Evolutionary conservation across 1,140 invertebrate genomes (phyloP), one percentile per base, ranked within the genome.

Genomic region (Hyphantria cunea): DNA sequence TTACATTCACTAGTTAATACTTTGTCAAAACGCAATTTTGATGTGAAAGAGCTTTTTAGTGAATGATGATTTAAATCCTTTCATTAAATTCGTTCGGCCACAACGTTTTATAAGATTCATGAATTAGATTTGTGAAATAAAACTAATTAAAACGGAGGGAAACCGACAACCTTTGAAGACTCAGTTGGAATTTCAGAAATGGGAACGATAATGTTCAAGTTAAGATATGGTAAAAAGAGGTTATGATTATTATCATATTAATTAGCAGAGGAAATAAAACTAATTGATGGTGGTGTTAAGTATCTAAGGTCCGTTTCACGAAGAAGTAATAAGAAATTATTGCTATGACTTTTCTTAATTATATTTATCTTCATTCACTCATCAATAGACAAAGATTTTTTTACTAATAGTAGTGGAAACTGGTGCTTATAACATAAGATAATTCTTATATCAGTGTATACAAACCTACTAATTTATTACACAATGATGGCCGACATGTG

Each of bases 1-100:
- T 13, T 34, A 56, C 50, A 68, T 68, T 42, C 60, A 68, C 64
- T 50, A 56, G 39, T 67, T 58, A 59, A 48, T 49, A 67, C 47
- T 72, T 69, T 42, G 58, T 64, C 53, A 64, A 66, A 64, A 78
- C 64, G 62, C 64, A 75, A 72, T 78, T 74, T 73, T 62, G 68
- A 69, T 66, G 64, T 77, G 64, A 73, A 76, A 76, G 73, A 79
- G 74, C 55, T 75, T 70, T 41, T 50, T 58, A 50, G 58, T 68
- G 65, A 70, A 69, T 70, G 71, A 78, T 69, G 73, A 65, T 72
- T 73, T 75, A 74, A 81, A 78, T 77, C 71, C 72, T 86, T 81
- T 81, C 76, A 84, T 84, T 82, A 80, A 86, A 86, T 75, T 79
- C 80, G 75, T 84, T 83, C 75, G 72, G 74, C 80, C 78, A 62